Base-by-base conservation (phyloP, 2,797 vertebrate genomes). In the Gymnoscopelus braueri region DNA sequence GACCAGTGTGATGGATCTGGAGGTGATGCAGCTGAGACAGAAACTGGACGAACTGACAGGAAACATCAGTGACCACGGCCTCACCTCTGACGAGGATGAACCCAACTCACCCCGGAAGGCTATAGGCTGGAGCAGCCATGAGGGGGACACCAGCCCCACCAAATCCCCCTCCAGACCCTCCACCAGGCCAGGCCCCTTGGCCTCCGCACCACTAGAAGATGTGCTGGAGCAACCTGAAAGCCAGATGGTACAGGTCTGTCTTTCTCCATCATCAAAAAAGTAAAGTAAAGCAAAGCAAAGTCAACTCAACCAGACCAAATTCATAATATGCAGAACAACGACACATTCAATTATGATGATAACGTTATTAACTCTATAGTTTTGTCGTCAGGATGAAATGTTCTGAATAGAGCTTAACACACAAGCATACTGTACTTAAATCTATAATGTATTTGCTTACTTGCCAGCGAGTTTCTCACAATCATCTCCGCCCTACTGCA, bases 21-120 rank as follows among this genome's bases (percentile, higher is more conserved):
- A 97, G 74, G 96, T 97, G 67, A 92, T 92, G 71, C 87, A 93
- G 32, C 86, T 98, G 24, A 95, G 93, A 61, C 93, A 83, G 77
- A 97, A 94, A 80, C 92, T 98, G 65, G 89, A 94, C 39, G 88
- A 95, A 74, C 69, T 98, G 80, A 95, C 95, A 8, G 90, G 94
- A 74, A 91, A 94, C 74, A 85, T 97, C 82, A 97, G 95, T 0
- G 96, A 96, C 78, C 94, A 94, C 23, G 93, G 91, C 19, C 39
- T 90, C 5, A 95, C 91, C 0, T 96, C 95, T 0, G 94, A 96
- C 0, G 97, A 98, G 29, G 96, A 96, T 0, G 68, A 1, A 23
- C 4, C 64, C 26, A 52, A 29, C 10, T 79, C 85, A 19, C 63
- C 66, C 3, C 78, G 73, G 4, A 84, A 79, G 3, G 53, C 63